Evolutionary conservation across 1,140 invertebrate species (phyloP).

Genomic region (Drosophila ironensis): DNA sequence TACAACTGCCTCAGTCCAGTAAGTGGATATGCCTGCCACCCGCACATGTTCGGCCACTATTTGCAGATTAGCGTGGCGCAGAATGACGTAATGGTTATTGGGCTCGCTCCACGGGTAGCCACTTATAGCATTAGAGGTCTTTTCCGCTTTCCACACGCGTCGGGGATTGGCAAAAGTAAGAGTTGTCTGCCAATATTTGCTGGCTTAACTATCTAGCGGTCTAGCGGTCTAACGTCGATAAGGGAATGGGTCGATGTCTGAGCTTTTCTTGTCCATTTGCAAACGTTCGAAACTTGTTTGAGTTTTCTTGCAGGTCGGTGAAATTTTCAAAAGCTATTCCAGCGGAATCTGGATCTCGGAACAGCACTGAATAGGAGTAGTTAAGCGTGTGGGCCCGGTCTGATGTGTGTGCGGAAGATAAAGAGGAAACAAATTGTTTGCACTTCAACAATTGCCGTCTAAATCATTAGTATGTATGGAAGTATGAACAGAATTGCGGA

Average conservation of each 20-base stretch:
- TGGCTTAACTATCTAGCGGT: no score
- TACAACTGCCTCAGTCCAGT: constrained; percentile 91
- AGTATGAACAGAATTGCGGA: constrained; percentile 22
- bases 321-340: background rate
- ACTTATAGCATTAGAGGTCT: background rate
- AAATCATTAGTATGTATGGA: constrained; percentile 38
- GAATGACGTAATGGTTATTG: constrained; percentile 35
- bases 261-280: no score
- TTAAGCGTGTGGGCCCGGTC: background rate
- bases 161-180: background rate
- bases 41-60: background rate
- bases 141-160: background rate
- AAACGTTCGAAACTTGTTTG: no score
- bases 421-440: constrained; percentile 40
- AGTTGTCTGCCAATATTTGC: no score
- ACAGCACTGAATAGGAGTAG: background rate
- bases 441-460: constrained; percentile 35
- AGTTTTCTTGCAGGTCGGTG: no score
- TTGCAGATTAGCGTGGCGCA: constrained; percentile 30
- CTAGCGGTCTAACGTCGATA: no score
- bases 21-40: constrained; percentile 69
- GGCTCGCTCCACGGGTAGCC: constrained; percentile 31
- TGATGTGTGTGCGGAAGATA: constrained; percentile 24
- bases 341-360: background rate
- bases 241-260: no score